phyloP scores from a whole-genome alignment of 2,888 invertebrate species.

The Protodeltote pygarga region DNA sequence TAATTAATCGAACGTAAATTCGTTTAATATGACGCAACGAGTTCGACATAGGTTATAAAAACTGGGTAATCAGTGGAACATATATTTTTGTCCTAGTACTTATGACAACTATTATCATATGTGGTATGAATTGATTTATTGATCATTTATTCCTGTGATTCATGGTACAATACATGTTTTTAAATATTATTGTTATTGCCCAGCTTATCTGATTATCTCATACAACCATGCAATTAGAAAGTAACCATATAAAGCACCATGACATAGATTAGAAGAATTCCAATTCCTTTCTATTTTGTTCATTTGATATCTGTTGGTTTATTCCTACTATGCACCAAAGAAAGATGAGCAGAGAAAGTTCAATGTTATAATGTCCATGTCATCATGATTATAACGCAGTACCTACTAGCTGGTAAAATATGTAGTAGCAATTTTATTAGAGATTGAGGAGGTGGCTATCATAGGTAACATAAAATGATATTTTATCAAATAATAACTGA shows the following conservation, averaged over 20 bases:
- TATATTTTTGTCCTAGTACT: constrained; percentile 1
- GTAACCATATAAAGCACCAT: constrained; percentile 17
- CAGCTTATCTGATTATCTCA: neutral
- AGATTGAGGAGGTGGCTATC: too few species aligned
- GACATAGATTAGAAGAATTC: constrained; percentile 7
- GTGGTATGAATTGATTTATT: neutral
- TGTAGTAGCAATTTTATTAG: too few species aligned
- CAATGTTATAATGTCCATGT: too few species aligned
- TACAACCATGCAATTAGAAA: constrained; percentile 31
- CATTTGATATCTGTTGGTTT: constrained; percentile 16
- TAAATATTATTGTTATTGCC: neutral
- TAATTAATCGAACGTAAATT: constrained; percentile 9
- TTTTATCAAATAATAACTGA: too few species aligned
- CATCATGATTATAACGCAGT: too few species aligned
- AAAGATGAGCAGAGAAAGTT: too few species aligned
- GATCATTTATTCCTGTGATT: constrained; percentile 21
- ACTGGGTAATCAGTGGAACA: constrained; percentile 12
- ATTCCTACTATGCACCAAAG: neutral
- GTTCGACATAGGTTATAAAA: constrained; percentile 47
- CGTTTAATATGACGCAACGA: constrained; percentile 36
- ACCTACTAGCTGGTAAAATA: too few species aligned
- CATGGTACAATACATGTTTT: too few species aligned
- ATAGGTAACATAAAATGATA: too few species aligned
- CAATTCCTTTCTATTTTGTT: constrained; percentile 35
- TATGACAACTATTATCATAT: too few species aligned